Evolutionary conservation across 2,888 invertebrate genomes (phyloP).

Genomic region (Himalopsyche anomala): DNA sequence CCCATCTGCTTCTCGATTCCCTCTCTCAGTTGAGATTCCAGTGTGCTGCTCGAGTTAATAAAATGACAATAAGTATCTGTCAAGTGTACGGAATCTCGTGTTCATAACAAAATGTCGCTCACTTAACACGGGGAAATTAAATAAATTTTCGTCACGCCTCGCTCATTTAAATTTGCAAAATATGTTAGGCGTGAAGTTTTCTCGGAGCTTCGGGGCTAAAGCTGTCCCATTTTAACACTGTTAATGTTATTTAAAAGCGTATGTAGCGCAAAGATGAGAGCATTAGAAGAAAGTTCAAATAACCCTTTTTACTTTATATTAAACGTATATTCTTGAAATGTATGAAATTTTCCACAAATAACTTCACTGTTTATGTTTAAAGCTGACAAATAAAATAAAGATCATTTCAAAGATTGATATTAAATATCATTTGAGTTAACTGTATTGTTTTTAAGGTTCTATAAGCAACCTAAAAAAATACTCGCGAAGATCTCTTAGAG

Average conservation of each 20-base stretch:
- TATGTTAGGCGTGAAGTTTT: slow-evolving; percentile 47
- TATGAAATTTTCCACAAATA: too few species aligned
- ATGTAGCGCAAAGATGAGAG: background rate
- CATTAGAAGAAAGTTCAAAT: too few species aligned
- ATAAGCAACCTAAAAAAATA: too few species aligned
- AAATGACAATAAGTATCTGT: slow-evolving; percentile 61
- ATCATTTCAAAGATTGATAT: too few species aligned
- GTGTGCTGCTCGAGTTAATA: slow-evolving; percentile 57
- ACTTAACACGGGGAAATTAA: slow-evolving; percentile 52
- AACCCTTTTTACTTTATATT: too few species aligned
- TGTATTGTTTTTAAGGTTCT: too few species aligned
- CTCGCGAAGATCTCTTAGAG: too few species aligned
- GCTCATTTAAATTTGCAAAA: slow-evolving; percentile 45
- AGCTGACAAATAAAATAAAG: too few species aligned
- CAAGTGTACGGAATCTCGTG: slow-evolving; percentile 51
- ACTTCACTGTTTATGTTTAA: too few species aligned
- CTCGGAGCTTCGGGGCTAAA: slow-evolving; percentile 11
- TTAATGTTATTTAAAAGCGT: slow-evolving; percentile 18
- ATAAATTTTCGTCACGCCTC: slow-evolving; percentile 55
- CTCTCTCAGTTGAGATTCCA: background rate
- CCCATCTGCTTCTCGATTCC: slow-evolving; percentile 35
- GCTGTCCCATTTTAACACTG: background rate
- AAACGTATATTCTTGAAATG: too few species aligned
- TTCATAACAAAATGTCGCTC: slow-evolving; percentile 50
- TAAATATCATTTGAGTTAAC: too few species aligned